Conservation (phyloP, 1,140 invertebrate genomes). For the Rhynchophorus ferrugineus region DNA sequence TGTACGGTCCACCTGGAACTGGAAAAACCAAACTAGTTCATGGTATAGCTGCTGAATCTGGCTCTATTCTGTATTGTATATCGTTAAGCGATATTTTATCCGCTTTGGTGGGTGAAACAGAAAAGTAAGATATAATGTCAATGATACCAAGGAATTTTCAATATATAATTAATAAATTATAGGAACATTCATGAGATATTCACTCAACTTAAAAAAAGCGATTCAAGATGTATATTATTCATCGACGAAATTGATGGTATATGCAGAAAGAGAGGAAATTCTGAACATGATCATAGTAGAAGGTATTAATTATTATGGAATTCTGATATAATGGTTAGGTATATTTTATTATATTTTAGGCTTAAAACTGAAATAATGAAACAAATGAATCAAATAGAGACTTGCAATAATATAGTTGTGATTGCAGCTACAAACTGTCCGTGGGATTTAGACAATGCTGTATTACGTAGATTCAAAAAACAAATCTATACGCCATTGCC, state of each 20-base stretch:
- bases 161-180: too few relatives aligned
- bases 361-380: conserved; percentile 51
- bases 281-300: conserved; percentile 48
- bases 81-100: conserved; percentile 49
- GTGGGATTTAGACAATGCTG: conserved; percentile 56
- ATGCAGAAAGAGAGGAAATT: conserved; percentile 43
- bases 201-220: conserved; percentile 37
- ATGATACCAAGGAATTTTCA: too few relatives aligned
- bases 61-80: conserved; percentile 45
- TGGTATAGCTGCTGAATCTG: conserved; percentile 48
- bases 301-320: conserved; percentile 26
- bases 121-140: conserved; percentile 52
- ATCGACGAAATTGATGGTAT: conserved; percentile 56
- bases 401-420: conserved; percentile 42
- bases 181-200: conserved; percentile 37
- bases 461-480: conserved; percentile 52
- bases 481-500: conserved; percentile 52
- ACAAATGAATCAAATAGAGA: conserved; percentile 44
- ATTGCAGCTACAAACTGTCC: conserved; percentile 58
- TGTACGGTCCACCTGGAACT: conserved; percentile 66
- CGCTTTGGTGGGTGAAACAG: conserved; percentile 50
- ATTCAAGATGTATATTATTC: conserved; percentile 45
- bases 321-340: background rate
- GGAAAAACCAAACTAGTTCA: conserved; percentile 61
- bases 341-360: conserved; percentile 27